Percentiles rank a stretch among this genome's conserved stretches.
phyloP scores from a whole-genome alignment of 2,888 invertebrate genomes.

The Embidobia sp. region DNA sequence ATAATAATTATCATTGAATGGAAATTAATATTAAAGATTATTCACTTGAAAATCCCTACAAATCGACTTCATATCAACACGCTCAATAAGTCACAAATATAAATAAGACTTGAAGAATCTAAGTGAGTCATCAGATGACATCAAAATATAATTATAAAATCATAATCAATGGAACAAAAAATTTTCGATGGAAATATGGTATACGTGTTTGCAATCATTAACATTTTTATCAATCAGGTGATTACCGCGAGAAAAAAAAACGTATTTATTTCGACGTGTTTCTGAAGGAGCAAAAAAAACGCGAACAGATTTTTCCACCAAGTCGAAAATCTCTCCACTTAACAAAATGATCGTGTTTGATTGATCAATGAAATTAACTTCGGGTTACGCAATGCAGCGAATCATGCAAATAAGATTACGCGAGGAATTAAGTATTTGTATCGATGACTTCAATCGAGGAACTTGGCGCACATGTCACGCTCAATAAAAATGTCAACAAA shows the following conservation, averaged over 20 bases:
- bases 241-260: not conserved
- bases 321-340: no score
- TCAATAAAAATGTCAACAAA: constrained; percentile 21
- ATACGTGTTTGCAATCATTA: constrained; percentile 9
- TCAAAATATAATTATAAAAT: constrained; percentile 18
- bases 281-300: no score
- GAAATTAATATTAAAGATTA: no score
- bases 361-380: constrained; percentile 16
- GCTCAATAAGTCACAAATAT: no score
- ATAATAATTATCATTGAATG: no score
- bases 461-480: constrained; percentile 24
- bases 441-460: constrained; percentile 48
- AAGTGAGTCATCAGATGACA: constrained; percentile 37
- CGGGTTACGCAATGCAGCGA: not conserved
- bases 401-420: constrained; percentile 45
- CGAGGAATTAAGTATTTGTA: constrained; percentile 24
- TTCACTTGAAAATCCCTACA: no score
- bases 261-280: not conserved
- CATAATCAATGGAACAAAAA: constrained; percentile 13
- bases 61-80: no score
- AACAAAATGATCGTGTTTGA: no score
- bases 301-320: no score
- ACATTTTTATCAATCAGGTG: not conserved
- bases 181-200: not conserved
- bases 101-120: no score